Base-by-base conservation (phyloP, 2,888 invertebrate genomes). In the Aspidiotus rigidus region DNA sequence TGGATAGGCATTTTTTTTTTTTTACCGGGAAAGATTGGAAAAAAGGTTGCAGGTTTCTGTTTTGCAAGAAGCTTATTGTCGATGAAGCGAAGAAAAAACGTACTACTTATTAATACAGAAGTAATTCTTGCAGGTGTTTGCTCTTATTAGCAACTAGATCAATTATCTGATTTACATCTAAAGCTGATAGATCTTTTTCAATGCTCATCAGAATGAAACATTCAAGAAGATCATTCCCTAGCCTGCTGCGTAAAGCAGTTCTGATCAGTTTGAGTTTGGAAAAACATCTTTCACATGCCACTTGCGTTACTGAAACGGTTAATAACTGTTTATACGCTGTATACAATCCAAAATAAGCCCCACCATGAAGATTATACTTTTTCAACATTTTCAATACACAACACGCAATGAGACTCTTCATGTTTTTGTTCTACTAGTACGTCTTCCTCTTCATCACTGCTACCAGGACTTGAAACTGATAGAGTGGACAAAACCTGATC, bases 401-500 rank as follows among this genome's bases (percentile, higher is more conserved):
- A 44, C 11, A 11, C 49, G 49, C 49, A 44, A 44, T 44, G 49
- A 8, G 49, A 44, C 11, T 44, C 49, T 44, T 44, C 49, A 44
- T 44, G 49, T 44, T 44, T 11, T 44, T 44, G 9, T 44, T 44
- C 11, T 44, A 11, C 8, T 44, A 11, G 49, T 11, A 44, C 11
- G 49, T 44, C 49, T 44, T 44, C 49, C n/a, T n/a, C n/a, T 44
- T 44, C 49, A 44, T 44, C 49, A 44, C 49, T 44, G 49, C 49
- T 44, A 11, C 11, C 11, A 44, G 49, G 49, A 44, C 11, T 8
- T 44, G 11, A 11, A 44, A 44, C 49, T 44, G 49, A 44, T 44
- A 44, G 49, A 44, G 49, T 44, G 56, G 56, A 56, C 56, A 56
- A n/a, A 56, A 56, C 16, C 15, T 56, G 11, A 56, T 10, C 9